Evolutionary conservation across 2,888 invertebrate genomes (phyloP), one percentile per base, ranked within the genome.

Genomic region (Plebejus argus): DNA sequence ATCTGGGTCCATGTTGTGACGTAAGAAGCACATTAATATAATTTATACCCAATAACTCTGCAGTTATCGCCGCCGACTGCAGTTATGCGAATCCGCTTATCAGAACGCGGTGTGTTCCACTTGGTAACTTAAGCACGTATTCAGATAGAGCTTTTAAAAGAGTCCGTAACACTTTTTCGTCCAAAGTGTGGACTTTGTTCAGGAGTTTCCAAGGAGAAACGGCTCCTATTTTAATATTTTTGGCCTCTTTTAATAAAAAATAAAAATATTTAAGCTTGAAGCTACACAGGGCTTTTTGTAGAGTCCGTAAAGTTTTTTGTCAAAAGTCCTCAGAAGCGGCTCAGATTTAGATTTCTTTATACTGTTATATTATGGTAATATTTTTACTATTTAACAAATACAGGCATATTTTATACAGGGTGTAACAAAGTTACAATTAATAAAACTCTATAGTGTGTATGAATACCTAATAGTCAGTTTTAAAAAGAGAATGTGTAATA

Each of bases 41-140:
- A 90, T 89, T 85, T 86, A 88, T 88, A 84, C 84, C 82, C 84
- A 83, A 88, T 89, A 87, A 87, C 86, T 88, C 85, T 83, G 78
- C 80, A 61, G 77, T 81, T 83, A 85, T 85, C 86, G 85, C 85
- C 85, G 83, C 83, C 85, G 85, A 83, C 85, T 84, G 87, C 88
- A 88, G 88, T 90, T 88, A 89, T 84, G 83, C 83, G 82, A 82
- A 84, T 83, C 83, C 83, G 85, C 89, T 87, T 87, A 89, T 89
- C 88, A 84, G 81, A 76, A 39, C 79, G 61, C 49, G 78, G 80
- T 81, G 78, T 79, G 72, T 81, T 82, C 79, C 81, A 77, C 80
- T 83, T 81, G 35, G 78, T 8, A 10, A 23, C 23, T 23, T 18
- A n/a, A 6, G 7, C 56, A 49, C 49, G 49, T 10, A 39, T 39